A percentile compares a stretch with the other conserved stretches of the same genome.
Evolutionary conservation across 2,113 vertebrate species (phyloP).

Genomic region (Mobula hypostoma): DNA sequence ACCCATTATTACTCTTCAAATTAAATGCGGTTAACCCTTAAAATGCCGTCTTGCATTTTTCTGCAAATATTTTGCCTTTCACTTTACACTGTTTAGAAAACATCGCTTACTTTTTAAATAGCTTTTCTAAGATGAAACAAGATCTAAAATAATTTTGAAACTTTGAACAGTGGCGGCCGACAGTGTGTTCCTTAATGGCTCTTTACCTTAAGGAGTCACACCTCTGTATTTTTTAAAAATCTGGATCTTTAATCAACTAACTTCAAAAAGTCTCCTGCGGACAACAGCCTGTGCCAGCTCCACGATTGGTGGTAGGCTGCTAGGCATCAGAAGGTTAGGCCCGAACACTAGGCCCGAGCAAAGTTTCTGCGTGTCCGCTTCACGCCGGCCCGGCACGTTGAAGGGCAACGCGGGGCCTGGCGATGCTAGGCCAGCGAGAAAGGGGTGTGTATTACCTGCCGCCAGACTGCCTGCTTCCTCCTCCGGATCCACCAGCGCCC

Average conservation of each 20-base stretch:
- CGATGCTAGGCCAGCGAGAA: neutral
- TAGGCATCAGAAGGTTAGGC: neutral
- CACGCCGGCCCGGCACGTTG: neutral
- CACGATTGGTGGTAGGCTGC: neutral
- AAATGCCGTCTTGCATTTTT: neutral
- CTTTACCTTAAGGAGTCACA: neutral
- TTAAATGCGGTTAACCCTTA: neutral
- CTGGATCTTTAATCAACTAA: neutral
- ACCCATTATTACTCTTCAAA: neutral
- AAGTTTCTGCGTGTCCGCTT: neutral
- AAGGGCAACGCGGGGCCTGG: conserved; percentile 13
- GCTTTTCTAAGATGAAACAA: neutral
- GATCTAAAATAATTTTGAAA: neutral
- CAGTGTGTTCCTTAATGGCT: too few species aligned
- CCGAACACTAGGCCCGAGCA: neutral
- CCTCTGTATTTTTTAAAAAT: neutral
- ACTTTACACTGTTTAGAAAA: neutral
- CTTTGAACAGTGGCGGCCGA: neutral
- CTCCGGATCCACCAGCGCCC: conserved; percentile 58
- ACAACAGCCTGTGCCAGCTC: neutral
- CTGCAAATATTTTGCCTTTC: neutral
- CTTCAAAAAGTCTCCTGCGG: neutral
- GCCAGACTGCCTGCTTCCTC: conserved; percentile 70
- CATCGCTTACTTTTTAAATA: neutral
- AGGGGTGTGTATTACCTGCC: conserved; percentile 62